phyloP scores from a whole-genome alignment of 23 tunicate genomes.

The Styela clava region DNA sequence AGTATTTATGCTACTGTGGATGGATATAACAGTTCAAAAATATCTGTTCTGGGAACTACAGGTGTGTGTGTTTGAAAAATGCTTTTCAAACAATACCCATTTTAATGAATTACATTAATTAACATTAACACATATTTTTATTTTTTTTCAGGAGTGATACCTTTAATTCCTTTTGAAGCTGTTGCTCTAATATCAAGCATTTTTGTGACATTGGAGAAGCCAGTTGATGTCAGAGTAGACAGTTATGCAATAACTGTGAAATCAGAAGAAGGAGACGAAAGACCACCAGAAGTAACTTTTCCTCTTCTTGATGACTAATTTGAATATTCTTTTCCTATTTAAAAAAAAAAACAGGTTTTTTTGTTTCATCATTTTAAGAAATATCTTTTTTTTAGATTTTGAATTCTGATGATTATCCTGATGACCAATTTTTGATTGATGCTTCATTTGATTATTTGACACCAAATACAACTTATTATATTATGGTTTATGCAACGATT shows the following conservation, averaged over 20 bases:
- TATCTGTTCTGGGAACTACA: background rate
- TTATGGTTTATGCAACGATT: background rate
- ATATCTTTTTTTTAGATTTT: background rate
- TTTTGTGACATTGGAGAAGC: background rate
- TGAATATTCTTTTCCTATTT: too few species aligned
- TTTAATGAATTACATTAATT: too few species aligned
- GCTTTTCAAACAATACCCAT: too few species aligned
- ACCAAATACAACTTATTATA: background rate
- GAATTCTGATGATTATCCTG: background rate
- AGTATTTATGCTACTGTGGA: background rate
- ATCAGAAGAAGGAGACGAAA: background rate
- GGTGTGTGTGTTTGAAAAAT: too few species aligned
- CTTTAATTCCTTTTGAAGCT: background rate
- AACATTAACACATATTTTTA: too few species aligned
- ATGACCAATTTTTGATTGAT: background rate
- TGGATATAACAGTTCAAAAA: background rate
- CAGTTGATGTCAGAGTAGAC: slow-evolving; percentile 4
- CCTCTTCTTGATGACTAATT: too few species aligned
- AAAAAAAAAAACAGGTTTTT: too few species aligned
- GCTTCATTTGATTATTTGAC: background rate
- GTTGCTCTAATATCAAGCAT: slow-evolving; percentile 6
- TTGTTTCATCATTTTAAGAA: too few species aligned
- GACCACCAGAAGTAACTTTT: too few species aligned
- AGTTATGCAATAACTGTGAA: background rate
- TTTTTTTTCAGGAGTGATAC: background rate